These are phyloP conservation scores for Leucoraja ocellata DNA, from an alignment of 2,797 vertebrate species.

Conservation along the genomic window DNA sequence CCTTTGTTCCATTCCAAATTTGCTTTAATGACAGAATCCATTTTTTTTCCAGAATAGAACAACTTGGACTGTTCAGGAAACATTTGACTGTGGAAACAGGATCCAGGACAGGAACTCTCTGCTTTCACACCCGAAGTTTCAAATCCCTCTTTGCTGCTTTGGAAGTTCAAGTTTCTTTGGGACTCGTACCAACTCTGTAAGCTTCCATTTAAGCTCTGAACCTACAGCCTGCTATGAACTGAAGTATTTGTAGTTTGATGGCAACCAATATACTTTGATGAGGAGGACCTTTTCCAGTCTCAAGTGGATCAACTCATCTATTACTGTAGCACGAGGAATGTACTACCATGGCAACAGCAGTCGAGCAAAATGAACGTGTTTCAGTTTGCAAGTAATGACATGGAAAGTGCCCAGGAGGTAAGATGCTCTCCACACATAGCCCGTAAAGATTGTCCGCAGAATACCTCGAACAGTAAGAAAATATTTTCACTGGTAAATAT, in stretches of 20 bases:
- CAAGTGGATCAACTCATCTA: conserved; percentile 51
- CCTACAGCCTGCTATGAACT: not conserved
- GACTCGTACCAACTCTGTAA: not conserved
- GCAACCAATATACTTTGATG: not conserved
- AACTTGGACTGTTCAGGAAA: not conserved
- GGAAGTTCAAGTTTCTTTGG: not conserved
- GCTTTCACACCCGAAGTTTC: not conserved
- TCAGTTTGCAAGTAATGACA: conserved; percentile 86
- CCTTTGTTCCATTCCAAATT: not conserved
- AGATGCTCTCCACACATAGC: conserved; percentile 41
- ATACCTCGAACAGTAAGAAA: not conserved
- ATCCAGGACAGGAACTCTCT: not conserved
- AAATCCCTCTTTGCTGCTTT: not conserved
- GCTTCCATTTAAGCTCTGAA: not conserved
- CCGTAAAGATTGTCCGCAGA: not conserved
- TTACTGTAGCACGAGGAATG: conserved; percentile 58
- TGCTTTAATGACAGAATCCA: conserved; percentile 16
- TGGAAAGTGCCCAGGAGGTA: conserved; percentile 80
- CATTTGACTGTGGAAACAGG: not conserved
- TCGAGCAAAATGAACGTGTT: conserved; percentile 86
- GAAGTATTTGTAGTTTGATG: conserved; percentile 8
- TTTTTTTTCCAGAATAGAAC: not conserved
- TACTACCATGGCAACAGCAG: conserved; percentile 70
- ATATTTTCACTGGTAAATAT: not conserved
- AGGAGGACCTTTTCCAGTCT: not conserved